phyloP scores from a whole-genome alignment of 1,140 invertebrate genomes.

The Diorhabda carinulata region DNA sequence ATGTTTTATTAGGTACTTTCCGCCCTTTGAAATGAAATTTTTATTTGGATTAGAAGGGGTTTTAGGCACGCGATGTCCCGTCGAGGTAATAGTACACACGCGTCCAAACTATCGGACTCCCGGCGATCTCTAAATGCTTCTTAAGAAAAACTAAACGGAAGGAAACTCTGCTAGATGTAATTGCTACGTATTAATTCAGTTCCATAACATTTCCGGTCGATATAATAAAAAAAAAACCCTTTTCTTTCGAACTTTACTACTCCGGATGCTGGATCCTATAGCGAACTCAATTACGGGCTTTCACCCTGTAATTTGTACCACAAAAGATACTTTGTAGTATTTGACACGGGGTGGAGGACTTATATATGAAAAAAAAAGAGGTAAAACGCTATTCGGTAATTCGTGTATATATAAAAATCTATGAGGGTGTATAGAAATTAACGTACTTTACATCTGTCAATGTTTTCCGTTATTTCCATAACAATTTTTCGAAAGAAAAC shows the following conservation, averaged over 20 bases:
- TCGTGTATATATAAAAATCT: neutral
- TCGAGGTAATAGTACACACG: slow-evolving; percentile 42
- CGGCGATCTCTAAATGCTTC: slow-evolving; percentile 42
- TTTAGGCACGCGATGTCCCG: slow-evolving; percentile 37
- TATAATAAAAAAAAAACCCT: slow-evolving; percentile 42
- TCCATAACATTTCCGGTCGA: slow-evolving; percentile 43
- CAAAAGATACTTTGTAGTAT: slow-evolving; percentile 43
- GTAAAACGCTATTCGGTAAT: slow-evolving; percentile 25
- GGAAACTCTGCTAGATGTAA: slow-evolving; percentile 37
- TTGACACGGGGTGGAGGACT: slow-evolving; percentile 36
- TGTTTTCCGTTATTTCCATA: slow-evolving; percentile 6
- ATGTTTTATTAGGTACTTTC: too few relatives aligned
- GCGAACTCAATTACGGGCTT: slow-evolving; percentile 41
- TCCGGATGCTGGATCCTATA: slow-evolving; percentile 41
- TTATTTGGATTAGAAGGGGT: too few relatives aligned
- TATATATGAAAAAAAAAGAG: slow-evolving; percentile 29
- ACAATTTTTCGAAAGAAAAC: too few relatives aligned
- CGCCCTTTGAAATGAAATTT: too few relatives aligned
- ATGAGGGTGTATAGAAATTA: slow-evolving; percentile 10
- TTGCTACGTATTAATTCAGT: slow-evolving; percentile 50
- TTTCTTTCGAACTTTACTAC: slow-evolving; percentile 18
- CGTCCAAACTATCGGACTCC: slow-evolving; percentile 34
- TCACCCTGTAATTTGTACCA: slow-evolving; percentile 44
- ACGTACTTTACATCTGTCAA: slow-evolving; percentile 10
- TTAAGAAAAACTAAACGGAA: slow-evolving; percentile 39